Evolutionary conservation across 2,113 vertebrate genomes (phyloP), one percentile per base, ranked within the genome.

Genomic region (Oostethus manadensis): DNA sequence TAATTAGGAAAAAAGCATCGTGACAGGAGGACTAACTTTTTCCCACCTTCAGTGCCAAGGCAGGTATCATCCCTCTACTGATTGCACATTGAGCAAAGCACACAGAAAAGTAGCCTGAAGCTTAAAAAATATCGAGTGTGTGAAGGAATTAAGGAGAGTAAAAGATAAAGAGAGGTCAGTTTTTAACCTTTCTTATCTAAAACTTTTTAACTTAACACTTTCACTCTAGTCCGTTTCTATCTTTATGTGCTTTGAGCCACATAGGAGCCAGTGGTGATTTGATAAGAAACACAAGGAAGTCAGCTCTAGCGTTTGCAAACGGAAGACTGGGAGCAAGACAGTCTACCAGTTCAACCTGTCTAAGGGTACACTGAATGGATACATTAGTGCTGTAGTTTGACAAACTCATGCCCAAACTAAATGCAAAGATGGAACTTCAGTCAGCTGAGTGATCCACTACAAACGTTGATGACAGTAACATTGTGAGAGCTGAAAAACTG

Each of bases 131-230:
- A 58, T 64, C 43, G 48, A 53, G 6, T 10, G 44, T 44, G 60
- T 40, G 47, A n/a, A 70, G 44, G 60, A 67, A 60, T 74, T 57
- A 62, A 55, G 16, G 10, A 16, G 5, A 66, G 4, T 4, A 7
- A 44, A 33, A 40, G 21, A 56, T 29, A 51, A 57, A 38, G 43
- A 35, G 20, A 46, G 22, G 61, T 43, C 42, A 10, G 42, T 40
- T 33, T 58, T 21, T 6, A 56, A 60, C 18, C 14, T 43, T 54
- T 13, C 51, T 62, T 45, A 57, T 57, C 49, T 2, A 10, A 47
- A 40, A 14, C 8, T 43, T 14, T 46, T 10, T 54, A n/a, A 16
- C n/a, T 18, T 13, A 38, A 54, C n/a, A 38, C 10, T 55, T 55
- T 13, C 38, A 13, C 11, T 11, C 38, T 13, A 40, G 10, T 40